Conservation (phyloP, 2,113 vertebrate species). For the Gopherus evgoodei region DNA sequence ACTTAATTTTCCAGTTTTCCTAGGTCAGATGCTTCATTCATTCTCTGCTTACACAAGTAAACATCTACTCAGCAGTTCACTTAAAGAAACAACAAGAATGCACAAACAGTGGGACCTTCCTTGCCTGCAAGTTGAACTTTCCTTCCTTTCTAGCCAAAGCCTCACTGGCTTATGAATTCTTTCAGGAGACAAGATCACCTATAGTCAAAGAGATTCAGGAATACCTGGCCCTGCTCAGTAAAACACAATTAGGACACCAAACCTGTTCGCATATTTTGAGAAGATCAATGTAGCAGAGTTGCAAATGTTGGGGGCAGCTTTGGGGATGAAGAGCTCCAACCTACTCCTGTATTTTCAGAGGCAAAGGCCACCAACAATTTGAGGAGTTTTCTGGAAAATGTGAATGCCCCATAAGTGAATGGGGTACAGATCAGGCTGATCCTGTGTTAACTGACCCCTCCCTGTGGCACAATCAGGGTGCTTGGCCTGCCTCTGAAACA, state of each 20-base stretch:
- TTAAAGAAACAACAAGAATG: background rate
- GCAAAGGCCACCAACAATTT: background rate
- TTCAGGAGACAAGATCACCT: background rate
- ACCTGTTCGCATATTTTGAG: background rate
- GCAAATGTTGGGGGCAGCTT: background rate
- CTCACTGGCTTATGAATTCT: background rate
- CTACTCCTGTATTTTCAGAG: background rate
- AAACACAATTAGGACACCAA: background rate
- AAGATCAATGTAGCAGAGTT: background rate
- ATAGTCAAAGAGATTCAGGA: background rate
- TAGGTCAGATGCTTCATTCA: conserved; percentile 3
- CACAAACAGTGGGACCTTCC: background rate
- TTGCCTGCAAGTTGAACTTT: background rate
- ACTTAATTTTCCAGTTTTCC: background rate
- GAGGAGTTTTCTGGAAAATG: background rate
- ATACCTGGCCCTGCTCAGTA: background rate
- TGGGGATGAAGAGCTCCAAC: background rate
- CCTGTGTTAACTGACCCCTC: background rate
- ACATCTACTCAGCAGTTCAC: background rate
- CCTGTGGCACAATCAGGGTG: background rate
- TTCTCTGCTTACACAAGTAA: background rate
- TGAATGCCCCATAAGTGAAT: background rate
- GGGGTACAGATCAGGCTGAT: background rate
- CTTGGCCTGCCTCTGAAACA: background rate
- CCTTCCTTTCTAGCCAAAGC: background rate